These are phyloP conservation scores for Augochlorella aurata DNA, from an alignment of 2,888 invertebrate species.

Conservation along the genomic window DNA sequence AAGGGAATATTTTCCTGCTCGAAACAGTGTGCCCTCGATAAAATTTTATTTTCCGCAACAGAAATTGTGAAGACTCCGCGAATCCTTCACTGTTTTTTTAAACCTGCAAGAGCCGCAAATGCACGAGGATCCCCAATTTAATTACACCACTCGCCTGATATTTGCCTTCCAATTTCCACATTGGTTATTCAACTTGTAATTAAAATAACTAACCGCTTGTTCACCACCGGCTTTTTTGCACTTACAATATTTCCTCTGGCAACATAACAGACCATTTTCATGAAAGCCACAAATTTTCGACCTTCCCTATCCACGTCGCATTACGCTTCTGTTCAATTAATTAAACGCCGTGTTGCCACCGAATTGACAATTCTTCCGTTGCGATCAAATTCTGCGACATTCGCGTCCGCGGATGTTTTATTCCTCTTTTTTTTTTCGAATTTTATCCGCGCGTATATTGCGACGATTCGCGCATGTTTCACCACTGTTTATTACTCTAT, in stretches of 20 bases:
- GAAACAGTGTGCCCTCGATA: no score
- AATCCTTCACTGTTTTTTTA: neutral
- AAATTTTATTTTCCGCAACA: no score
- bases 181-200: neutral
- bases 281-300: neutral
- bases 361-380: neutral
- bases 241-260: neutral
- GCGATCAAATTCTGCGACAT: neutral
- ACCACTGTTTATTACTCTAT: neutral
- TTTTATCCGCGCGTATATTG: neutral
- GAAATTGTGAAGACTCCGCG: neutral
- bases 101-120: neutral
- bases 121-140: neutral
- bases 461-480: neutral
- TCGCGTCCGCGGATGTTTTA: neutral
- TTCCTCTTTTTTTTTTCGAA: neutral
- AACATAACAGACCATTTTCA: neutral
- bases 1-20: no score
- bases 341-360: neutral
- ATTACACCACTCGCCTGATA: neutral
- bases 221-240: neutral
- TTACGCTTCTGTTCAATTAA: neutral
- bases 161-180: constrained; percentile 5
- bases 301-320: neutral
- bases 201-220: neutral